Conservation (phyloP, 2,113 vertebrate genomes). For the Diphyllodes magnificus region DNA sequence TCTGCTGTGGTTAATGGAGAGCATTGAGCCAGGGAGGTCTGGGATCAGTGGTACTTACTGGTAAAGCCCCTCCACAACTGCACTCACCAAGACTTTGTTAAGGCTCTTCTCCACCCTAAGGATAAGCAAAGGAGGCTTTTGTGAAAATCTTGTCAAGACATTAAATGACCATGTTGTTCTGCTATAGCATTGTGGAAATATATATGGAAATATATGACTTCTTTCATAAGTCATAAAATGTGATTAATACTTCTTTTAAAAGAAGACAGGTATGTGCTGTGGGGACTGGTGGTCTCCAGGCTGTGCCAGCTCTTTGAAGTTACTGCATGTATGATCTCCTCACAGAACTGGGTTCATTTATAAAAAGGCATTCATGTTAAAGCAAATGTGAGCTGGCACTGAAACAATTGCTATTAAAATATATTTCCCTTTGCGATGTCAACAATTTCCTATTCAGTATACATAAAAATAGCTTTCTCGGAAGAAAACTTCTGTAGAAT, state of each 20-base stretch:
- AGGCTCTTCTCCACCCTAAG: not conserved
- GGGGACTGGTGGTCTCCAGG: not conserved
- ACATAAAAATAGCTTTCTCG: not conserved
- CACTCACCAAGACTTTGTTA: not conserved
- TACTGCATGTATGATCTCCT: not conserved
- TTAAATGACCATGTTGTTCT: not conserved
- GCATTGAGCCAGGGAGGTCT: rapidly evolving
- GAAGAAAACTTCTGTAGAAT: not conserved
- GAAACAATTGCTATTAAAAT: not conserved
- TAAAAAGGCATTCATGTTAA: not conserved
- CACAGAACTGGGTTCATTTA: not conserved
- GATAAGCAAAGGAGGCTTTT: not conserved
- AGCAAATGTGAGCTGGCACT: not conserved
- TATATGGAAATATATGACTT: not conserved
- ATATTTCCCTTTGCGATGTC: not conserved
- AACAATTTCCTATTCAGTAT: not conserved
- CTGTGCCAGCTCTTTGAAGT: not conserved
- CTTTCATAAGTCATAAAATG: not conserved
- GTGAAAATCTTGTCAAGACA: not conserved
- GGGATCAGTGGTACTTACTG: not conserved
- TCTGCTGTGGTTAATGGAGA: not conserved
- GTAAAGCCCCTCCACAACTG: not conserved
- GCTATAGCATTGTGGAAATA: not conserved
- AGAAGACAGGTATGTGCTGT: not conserved
- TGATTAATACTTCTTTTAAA: not conserved